phyloP scores from a whole-genome alignment of 2,113 vertebrate species.

The Daubentonia madagascariensis region DNA sequence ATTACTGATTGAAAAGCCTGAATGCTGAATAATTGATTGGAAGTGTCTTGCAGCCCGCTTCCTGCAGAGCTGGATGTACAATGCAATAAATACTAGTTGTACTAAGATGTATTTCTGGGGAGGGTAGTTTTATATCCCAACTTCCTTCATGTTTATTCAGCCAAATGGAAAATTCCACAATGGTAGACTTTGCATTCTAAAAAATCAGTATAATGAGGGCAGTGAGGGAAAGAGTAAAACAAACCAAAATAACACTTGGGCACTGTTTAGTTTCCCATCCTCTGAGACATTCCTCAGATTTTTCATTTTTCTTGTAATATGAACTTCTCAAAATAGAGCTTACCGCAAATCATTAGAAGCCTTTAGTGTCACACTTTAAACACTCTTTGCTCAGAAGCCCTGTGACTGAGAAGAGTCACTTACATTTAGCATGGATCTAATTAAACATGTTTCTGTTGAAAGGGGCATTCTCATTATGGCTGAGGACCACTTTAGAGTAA shows the following conservation, averaged over 20 bases:
- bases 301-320: slow-evolving; percentile 68
- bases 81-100: neutral
- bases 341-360: slow-evolving; percentile 71
- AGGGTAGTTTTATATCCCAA: slow-evolving; percentile 36
- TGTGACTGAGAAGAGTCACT: slow-evolving; percentile 82
- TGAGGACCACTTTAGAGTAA: slow-evolving; percentile 83
- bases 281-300: slow-evolving; percentile 68
- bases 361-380: slow-evolving; percentile 77
- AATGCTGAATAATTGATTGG: neutral
- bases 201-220: slow-evolving; percentile 67
- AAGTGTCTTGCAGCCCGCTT: neutral
- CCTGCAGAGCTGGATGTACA: neutral
- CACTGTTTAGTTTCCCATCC: slow-evolving; percentile 44
- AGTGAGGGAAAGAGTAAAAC: slow-evolving; percentile 38
- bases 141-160: slow-evolving; percentile 61
- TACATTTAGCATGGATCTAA: slow-evolving; percentile 78
- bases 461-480: slow-evolving; percentile 83
- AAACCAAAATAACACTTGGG: slow-evolving; percentile 65
- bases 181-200: slow-evolving; percentile 48
- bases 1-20: neutral
- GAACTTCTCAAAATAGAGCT: slow-evolving; percentile 78
- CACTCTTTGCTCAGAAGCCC: slow-evolving; percentile 78
- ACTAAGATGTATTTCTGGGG: slow-evolving; percentile 34
- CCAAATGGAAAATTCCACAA: slow-evolving; percentile 75
- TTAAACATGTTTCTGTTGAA: slow-evolving; percentile 83